Base-by-base conservation (phyloP, 2,888 invertebrate species). In the Cantharis nigra region DNA sequence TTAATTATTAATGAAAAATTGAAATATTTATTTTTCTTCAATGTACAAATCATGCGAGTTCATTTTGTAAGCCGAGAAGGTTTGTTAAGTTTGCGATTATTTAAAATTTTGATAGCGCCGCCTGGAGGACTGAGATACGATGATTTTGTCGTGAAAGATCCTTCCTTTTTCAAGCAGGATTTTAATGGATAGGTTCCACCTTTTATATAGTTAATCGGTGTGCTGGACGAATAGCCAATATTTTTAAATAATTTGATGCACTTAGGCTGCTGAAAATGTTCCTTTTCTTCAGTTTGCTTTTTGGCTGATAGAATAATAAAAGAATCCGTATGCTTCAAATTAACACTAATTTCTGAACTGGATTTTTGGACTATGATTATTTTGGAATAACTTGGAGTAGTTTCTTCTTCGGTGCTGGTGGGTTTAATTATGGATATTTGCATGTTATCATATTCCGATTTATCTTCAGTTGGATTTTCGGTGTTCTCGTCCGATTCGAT, bases 321-420 rank as follows among this genome's bases (percentile, higher is more conserved):
- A 14, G 87, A 87, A 81, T 87, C 86, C 13, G 85, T 87, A 73
- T 86, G 86, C 72, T 83, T 83, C 9, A 86, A 74, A 74, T 4
- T 26, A 10, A 67, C 13, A 81, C 76, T 71, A 70, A 74, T 14
- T n/a, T 78, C 63, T 1, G 63, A 67, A 72, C 69, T 69, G 3
- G 74, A 33, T 64, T 64, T 63, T 20, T 49, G 49, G 14, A 16
- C 1, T 5, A 10, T 13, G 9, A 30, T 13, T 63, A 69, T 16
- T 2, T n/a, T 49, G n/a, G 49, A 49, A 7, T n/a, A 5, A 49
- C 13, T 13, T 20, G 13, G 20, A 23, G 10, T 3, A 11, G 5
- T 20, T 28, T n/a, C 33, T 16, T 62, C 69, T 26, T 23, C 26
- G 5, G 5, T 30, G 10, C 3, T 10, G 10, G 16, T 18, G n/a